A percentile compares a stretch with the other conserved stretches of the same genome.
phyloP scores from a whole-genome alignment of 2,888 invertebrate species.

The Hyposoter dolosus region DNA sequence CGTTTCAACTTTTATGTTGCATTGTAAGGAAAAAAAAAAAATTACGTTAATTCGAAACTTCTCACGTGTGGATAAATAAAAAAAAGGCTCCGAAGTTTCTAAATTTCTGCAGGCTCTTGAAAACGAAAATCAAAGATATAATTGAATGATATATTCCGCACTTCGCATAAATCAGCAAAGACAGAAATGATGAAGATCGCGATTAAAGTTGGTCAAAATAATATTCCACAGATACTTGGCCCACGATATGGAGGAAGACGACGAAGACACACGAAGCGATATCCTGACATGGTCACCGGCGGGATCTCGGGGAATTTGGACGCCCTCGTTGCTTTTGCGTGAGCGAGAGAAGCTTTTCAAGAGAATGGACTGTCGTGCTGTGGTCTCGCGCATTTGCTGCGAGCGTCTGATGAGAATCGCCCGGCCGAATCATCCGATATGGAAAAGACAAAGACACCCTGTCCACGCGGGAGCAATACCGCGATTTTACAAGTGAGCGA shows the following conservation, averaged over 20 bases:
- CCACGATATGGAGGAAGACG: conserved; percentile 87
- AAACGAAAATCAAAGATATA: not conserved
- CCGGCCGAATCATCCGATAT: conserved; percentile 76
- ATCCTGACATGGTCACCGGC: conserved; percentile 82
- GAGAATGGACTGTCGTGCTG: conserved; percentile 85
- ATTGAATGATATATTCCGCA: too few species aligned
- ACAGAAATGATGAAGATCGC: not conserved
- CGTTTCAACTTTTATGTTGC: conserved; percentile 86
- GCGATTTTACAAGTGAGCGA: conserved; percentile 68
- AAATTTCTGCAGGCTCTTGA: not conserved
- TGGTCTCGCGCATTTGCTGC: conserved; percentile 85
- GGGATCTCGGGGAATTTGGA: conserved; percentile 29
- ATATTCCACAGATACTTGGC: conserved; percentile 84
- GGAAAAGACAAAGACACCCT: conserved; percentile 77
- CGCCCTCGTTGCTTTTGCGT: conserved; percentile 79
- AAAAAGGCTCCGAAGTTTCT: not conserved
- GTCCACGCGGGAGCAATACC: conserved; percentile 79
- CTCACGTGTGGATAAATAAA: not conserved
- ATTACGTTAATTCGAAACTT: not conserved
- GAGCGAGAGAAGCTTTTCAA: conserved; percentile 82
- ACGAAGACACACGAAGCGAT: conserved; percentile 85
- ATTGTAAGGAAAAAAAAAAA: conserved; percentile 84
- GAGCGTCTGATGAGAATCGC: conserved; percentile 83
- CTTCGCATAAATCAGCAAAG: not conserved
- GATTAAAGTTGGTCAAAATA: not conserved